Conservation (phyloP, 2,113 vertebrate species). For the Isichthys henryi region DNA sequence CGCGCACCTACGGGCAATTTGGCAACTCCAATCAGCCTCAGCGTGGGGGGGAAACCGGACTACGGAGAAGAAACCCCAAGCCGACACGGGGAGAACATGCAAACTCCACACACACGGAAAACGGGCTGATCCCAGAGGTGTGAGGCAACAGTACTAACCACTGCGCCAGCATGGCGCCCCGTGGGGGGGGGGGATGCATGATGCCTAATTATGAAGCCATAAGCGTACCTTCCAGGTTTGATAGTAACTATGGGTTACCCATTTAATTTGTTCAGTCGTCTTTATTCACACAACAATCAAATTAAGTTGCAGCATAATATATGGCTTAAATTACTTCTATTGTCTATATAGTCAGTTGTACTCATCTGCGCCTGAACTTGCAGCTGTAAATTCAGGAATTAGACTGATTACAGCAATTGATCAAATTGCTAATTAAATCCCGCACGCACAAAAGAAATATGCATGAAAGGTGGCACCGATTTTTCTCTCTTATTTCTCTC, state of each 20-base stretch:
- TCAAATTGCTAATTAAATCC: conserved; percentile 14
- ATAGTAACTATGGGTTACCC: neutral
- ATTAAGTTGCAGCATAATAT: neutral
- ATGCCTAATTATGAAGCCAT: neutral
- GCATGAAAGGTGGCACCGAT: neutral
- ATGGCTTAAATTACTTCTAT: neutral
- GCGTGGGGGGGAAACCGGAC: no score
- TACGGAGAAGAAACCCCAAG: no score
- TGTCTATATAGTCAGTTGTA: neutral
- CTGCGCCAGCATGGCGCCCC: neutral
- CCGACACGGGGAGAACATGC: no score
- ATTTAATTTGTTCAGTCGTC: neutral
- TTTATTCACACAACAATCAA: neutral
- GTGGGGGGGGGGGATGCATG: neutral
- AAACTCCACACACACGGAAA: no score
- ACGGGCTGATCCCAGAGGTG: no score
- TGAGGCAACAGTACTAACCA: no score
- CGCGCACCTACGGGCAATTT: no score
- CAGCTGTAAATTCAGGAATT: neutral
- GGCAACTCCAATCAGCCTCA: no score
- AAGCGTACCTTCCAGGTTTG: neutral
- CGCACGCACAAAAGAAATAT: neutral
- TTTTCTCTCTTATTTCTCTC: neutral
- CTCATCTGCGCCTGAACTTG: neutral
- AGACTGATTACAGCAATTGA: conserved; percentile 10